Base-by-base conservation (phyloP, 2,888 invertebrate genomes). In the Netelia virgata region DNA sequence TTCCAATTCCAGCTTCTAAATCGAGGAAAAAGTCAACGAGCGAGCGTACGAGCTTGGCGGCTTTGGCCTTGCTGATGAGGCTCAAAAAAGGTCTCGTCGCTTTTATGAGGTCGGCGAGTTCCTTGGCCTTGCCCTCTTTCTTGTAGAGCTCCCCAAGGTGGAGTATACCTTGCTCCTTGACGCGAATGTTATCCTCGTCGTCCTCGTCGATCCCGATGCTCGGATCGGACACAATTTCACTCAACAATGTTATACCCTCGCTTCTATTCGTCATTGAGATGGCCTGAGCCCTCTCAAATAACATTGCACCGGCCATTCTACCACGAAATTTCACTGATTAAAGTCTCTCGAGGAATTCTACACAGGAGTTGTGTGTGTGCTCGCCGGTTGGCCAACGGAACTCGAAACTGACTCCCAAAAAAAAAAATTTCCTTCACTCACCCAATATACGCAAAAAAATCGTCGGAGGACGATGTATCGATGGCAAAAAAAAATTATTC, bases 21-120 rank as follows among this genome's bases (percentile, higher is more conserved):
- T 99, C 99, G 89, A 99, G 94, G 94, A 99, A 99, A 95, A 98
- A 97, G 94, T 99, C 99, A 11, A 99, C 99, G 89, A 99, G 95
- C 23, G 98, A 97, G 87, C 99, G 96, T 9, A 99, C 99, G 90
- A 99, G 94, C 94, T 99, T 99, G 0, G 99, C 99, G 74, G 99
- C 99, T 94, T 99, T 99, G 50, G 99, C 99, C 95, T 99, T 99
- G 93, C 99, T 99, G 92, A 99, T 98, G 90, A 97, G 95, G 90
- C 97, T 97, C 83, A 99, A 95, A 93, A 99, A 99, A 16, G 99
- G 99, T 90, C 99, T 96, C 70, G 98, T 98, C 86, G 97, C 97
- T 94, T 98, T 98, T 92, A 99, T 99, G 88, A 99, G 95, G 90
- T 98, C 97, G 18, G 97, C 98, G 88, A 98, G 95, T 94, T 97